phyloP scores from a whole-genome alignment of 2,113 vertebrate species.

The Indicator indicator region DNA sequence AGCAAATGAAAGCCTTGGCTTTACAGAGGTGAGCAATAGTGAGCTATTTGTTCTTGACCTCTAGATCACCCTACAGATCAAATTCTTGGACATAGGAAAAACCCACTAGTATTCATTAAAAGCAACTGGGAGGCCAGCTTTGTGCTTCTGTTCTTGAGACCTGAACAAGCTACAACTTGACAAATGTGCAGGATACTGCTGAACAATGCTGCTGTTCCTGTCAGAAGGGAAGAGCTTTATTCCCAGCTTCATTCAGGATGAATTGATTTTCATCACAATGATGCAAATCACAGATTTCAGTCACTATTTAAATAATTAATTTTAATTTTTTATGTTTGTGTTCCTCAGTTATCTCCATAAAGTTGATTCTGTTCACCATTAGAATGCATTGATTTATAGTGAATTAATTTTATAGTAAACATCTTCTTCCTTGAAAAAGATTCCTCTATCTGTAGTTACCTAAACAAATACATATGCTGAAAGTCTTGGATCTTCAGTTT shows the following conservation, averaged over 20 bases:
- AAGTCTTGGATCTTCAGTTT: not conserved
- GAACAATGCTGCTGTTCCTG: constrained; percentile 67
- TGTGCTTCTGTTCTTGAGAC: constrained; percentile 44
- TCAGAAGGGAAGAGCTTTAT: not conserved
- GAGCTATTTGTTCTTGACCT: constrained; percentile 73
- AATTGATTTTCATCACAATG: constrained; percentile 19
- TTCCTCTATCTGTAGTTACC: not conserved
- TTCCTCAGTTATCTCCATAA: not conserved
- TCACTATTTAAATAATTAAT: constrained; percentile 22
- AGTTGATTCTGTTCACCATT: not conserved
- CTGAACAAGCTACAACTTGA: constrained; percentile 42
- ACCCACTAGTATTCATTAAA: constrained; percentile 73
- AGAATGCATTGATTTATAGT: not conserved
- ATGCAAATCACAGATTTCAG: constrained; percentile 13
- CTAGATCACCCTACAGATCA: constrained; percentile 70
- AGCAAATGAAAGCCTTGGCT: constrained; percentile 73
- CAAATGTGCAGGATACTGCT: constrained; percentile 60
- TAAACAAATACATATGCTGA: not conserved
- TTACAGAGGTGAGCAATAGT: constrained; percentile 50
- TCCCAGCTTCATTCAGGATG: not conserved
- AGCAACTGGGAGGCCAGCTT: constrained; percentile 66
- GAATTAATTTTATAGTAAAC: not conserved
- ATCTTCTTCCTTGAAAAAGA: not conserved
- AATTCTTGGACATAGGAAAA: constrained; percentile 71
- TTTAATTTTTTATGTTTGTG: not conserved